A percentile compares a stretch with the other conserved stretches of the same genome.
These are phyloP conservation scores for Agrilus mali DNA, from an alignment of 2,888 invertebrate genomes.

Conservation along the genomic window DNA sequence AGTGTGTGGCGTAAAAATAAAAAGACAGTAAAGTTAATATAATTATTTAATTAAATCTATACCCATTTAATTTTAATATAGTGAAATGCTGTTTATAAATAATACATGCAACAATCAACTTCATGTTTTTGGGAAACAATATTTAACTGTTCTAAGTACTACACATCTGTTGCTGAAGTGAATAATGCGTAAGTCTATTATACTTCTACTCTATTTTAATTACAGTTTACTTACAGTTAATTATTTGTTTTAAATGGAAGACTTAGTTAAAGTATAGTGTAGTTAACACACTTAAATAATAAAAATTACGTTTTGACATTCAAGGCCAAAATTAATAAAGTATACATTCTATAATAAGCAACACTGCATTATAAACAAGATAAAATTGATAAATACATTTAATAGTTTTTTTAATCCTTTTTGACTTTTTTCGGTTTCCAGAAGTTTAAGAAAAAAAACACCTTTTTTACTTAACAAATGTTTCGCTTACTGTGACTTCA, in stretches of 20 bases:
- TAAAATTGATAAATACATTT: not conserved
- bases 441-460: no score
- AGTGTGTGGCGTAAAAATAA: no score
- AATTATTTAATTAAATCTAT: no score
- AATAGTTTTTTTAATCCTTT: no score
- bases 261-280: conserved; percentile 34
- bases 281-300: conserved; percentile 18
- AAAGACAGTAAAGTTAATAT: no score
- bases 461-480: no score
- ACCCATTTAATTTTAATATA: no score
- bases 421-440: not conserved
- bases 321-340: conserved; percentile 18
- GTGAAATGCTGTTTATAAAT: conserved; percentile 19
- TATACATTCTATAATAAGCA: conserved; percentile 23
- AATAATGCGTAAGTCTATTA: conserved; percentile 21
- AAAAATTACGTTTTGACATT: conserved; percentile 12
- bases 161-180: conserved; percentile 28
- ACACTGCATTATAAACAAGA: conserved; percentile 12
- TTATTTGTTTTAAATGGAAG: conserved; percentile 39
- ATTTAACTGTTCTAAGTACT: conserved; percentile 27
- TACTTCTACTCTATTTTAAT: conserved; percentile 13
- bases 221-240: conserved; percentile 32
- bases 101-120: conserved; percentile 33
- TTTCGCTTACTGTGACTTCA: no score
- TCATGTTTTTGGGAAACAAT: conserved; percentile 24